Evolutionary conservation across 2,888 invertebrate species (phyloP).

Genomic region (Melanophora roralis): DNA sequence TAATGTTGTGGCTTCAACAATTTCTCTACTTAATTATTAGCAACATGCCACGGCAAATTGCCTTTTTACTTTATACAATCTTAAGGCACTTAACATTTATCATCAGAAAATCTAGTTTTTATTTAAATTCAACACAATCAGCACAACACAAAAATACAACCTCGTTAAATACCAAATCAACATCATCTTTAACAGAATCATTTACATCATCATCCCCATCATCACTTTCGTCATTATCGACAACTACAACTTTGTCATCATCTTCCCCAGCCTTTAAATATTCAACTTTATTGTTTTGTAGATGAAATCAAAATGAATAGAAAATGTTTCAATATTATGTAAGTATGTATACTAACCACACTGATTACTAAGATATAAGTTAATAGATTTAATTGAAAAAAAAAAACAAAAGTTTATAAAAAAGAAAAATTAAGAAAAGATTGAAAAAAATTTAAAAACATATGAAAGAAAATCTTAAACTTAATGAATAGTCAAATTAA

Average conservation of each 20-base stretch:
- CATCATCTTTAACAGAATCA: not conserved
- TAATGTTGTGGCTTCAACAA: conserved; percentile 15
- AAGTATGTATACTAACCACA: conserved; percentile 29
- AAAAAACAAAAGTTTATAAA: conserved; percentile 4
- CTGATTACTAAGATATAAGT: not conserved
- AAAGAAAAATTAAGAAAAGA: too few relatives aligned
- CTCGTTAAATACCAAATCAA: not conserved
- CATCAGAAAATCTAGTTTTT: conserved; percentile 5
- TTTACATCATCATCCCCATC: not conserved
- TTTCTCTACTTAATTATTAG: not conserved
- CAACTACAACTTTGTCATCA: not conserved
- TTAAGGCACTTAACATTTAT: not conserved
- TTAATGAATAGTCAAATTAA: too few relatives aligned
- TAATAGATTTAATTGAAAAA: conserved; percentile 17
- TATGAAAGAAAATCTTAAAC: too few relatives aligned
- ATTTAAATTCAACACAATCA: conserved; percentile 3
- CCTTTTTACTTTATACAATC: not conserved
- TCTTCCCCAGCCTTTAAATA: not conserved
- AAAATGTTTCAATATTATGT: conserved; percentile 3
- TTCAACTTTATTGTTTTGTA: conserved; percentile 38
- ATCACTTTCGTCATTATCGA: not conserved
- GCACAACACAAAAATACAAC: not conserved
- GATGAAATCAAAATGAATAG: conserved; percentile 57
- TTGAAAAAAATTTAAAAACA: not conserved
- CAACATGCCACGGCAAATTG: conserved; percentile 13